phyloP scores from a whole-genome alignment of 2,888 invertebrate genomes.

The Muscina levida region DNA sequence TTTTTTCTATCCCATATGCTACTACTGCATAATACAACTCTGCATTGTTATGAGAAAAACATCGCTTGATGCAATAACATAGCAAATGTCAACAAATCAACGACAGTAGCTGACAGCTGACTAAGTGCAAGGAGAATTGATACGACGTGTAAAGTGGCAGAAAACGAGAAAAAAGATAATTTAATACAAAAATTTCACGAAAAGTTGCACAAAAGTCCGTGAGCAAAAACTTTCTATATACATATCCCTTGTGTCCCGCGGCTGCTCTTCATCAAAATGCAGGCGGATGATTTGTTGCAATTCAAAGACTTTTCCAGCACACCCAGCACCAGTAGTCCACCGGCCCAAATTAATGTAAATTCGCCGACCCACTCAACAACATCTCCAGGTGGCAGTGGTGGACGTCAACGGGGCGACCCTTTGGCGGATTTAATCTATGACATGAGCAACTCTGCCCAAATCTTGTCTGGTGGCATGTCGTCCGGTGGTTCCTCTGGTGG shows the following conservation, averaged over 20 bases:
- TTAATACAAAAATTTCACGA: not conserved
- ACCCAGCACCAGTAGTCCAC: constrained; percentile 80
- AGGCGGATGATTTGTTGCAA: constrained; percentile 82
- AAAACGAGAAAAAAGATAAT: not conserved
- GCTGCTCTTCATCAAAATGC: constrained; percentile 38
- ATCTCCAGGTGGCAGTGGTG: constrained; percentile 53
- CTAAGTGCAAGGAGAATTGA: not conserved
- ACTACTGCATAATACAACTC: constrained; percentile 29
- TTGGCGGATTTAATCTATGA: constrained; percentile 78
- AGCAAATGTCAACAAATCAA: constrained; percentile 54
- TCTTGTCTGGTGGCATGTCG: constrained; percentile 57
- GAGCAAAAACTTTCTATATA: too few relatives aligned
- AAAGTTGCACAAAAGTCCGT: not conserved
- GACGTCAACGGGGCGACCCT: constrained; percentile 75
- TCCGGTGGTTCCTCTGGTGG: constrained; percentile 26
- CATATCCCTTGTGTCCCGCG: too few relatives aligned
- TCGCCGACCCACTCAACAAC: constrained; percentile 80
- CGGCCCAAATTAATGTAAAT: constrained; percentile 85
- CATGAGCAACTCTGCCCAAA: constrained; percentile 75
- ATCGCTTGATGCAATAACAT: constrained; percentile 38
- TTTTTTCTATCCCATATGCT: too few relatives aligned
- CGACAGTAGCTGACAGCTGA: constrained; percentile 11
- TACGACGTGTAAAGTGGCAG: constrained; percentile 55
- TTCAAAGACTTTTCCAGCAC: constrained; percentile 87
- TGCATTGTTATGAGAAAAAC: constrained; percentile 42